Conservation (phyloP, 2,888 invertebrate genomes). For the Amorpha juglandis region DNA sequence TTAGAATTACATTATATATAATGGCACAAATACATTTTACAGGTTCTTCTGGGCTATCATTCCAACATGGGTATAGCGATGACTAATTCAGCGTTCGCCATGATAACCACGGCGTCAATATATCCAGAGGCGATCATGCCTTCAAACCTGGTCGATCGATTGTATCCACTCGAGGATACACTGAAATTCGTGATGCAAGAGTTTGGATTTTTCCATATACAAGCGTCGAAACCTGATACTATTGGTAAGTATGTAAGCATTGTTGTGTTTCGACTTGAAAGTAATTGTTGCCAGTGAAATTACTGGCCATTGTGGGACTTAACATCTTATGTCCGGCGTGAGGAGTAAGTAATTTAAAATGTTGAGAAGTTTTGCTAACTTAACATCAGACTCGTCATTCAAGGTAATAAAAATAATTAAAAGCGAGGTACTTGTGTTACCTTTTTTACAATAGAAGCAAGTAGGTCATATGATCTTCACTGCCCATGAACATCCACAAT, state of each 20-base stretch:
- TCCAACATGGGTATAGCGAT: slow-evolving; percentile 79
- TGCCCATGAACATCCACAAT: no score
- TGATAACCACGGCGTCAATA: slow-evolving; percentile 44
- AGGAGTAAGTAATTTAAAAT: no score
- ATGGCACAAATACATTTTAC: slow-evolving; percentile 33
- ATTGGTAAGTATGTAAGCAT: slow-evolving; percentile 18
- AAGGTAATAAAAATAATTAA: no score
- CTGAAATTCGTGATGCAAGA: slow-evolving; percentile 46
- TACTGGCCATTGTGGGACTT: neutral
- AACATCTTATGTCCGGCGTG: neutral
- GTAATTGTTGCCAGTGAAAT: no score
- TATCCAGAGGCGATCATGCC: slow-evolving; percentile 71
- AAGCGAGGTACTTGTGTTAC: no score
- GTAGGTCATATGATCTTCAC: no score
- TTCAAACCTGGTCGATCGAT: slow-evolving; percentile 41
- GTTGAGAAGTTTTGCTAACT: no score
- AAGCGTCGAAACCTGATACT: slow-evolving; percentile 91
- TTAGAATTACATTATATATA: no score
- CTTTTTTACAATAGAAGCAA: no score
- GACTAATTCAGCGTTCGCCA: slow-evolving; percentile 48
- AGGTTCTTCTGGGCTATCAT: slow-evolving; percentile 83
- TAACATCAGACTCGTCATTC: no score
- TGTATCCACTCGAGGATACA: slow-evolving; percentile 45
- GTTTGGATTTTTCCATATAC: slow-evolving; percentile 86
- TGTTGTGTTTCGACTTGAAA: neutral